Evolutionary conservation across 2,888 invertebrate species (phyloP).

Genomic region (Zootermopsis nevadensis): DNA sequence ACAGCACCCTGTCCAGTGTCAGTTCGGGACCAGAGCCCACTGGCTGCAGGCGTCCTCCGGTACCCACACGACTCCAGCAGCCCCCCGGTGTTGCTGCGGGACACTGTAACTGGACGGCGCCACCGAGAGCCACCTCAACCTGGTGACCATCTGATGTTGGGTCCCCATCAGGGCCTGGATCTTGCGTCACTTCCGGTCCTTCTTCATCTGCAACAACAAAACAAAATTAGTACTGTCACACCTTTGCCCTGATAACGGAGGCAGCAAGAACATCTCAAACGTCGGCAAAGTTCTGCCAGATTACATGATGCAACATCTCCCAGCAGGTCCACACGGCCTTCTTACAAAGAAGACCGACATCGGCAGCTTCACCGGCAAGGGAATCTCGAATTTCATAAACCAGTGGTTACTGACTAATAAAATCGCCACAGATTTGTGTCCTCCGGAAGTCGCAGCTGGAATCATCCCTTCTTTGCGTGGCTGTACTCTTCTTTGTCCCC

Average conservation of each 20-base stretch:
- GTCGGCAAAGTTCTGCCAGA: no score
- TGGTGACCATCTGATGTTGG: conserved; percentile 54
- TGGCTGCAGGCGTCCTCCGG: conserved; percentile 63
- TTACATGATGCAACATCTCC: no score
- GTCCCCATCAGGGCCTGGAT: conserved; percentile 46
- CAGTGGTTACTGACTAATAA: no score
- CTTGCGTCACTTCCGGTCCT: conserved; percentile 50
- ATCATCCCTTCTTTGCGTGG: background rate
- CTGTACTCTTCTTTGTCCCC: background rate
- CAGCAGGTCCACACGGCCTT: no score
- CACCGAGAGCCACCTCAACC: conserved; percentile 83
- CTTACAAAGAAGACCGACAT: no score
- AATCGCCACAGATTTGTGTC: no score
- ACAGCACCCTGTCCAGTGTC: conserved; percentile 76
- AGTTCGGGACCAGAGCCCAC: conserved; percentile 71
- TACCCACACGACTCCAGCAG: conserved; percentile 64
- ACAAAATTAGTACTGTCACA: no score
- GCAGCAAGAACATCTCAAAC: no score
- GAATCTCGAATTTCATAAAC: no score
- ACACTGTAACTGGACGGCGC: conserved; percentile 87
- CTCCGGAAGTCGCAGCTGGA: background rate
- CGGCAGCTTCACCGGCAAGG: no score
- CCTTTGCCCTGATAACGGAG: no score
- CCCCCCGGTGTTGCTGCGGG: conserved; percentile 76
- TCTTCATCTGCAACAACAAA: conserved; percentile 44